These are phyloP conservation scores for Crotalus viridis DNA, from an alignment of 2,113 vertebrate genomes.

Conservation along the genomic window DNA sequence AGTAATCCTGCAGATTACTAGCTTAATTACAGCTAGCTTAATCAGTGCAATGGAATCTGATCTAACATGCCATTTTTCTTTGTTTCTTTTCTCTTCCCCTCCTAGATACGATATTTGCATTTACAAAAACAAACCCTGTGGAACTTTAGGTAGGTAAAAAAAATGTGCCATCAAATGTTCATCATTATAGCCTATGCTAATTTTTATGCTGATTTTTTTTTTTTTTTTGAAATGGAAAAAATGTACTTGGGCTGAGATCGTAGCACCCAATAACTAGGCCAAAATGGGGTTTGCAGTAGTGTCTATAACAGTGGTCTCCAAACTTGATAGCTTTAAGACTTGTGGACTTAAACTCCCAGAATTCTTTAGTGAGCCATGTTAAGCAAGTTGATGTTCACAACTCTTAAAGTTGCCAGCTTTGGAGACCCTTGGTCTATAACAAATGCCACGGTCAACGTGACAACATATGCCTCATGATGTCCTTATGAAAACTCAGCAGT, in stretches of 20 bases:
- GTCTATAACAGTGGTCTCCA: neutral
- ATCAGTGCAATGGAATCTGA: neutral
- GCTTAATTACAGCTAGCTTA: neutral
- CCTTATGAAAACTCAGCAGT: neutral
- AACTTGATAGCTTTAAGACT: neutral
- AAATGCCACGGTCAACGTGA: neutral
- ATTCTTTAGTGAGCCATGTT: neutral
- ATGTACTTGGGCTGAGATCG: neutral
- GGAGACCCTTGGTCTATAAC: neutral
- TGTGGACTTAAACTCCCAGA: neutral
- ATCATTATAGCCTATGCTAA: neutral
- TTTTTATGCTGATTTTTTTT: accelerated
- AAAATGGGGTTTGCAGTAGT: neutral
- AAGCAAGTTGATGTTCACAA: neutral
- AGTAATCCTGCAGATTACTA: neutral
- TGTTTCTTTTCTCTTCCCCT: slow-evolving; percentile 1
- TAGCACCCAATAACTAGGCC: neutral
- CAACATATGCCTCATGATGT: neutral
- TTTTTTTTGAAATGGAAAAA: neutral
- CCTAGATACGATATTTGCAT: slow-evolving; percentile 98
- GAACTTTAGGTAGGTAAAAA: slow-evolving; percentile 84
- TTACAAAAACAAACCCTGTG: slow-evolving; percentile 98
- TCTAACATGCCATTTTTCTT: neutral
- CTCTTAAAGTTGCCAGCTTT: neutral
- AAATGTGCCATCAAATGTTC: accelerated